These are phyloP conservation scores for Apamea sordens DNA, from an alignment of 2,888 invertebrate genomes.

Conservation along the genomic window DNA sequence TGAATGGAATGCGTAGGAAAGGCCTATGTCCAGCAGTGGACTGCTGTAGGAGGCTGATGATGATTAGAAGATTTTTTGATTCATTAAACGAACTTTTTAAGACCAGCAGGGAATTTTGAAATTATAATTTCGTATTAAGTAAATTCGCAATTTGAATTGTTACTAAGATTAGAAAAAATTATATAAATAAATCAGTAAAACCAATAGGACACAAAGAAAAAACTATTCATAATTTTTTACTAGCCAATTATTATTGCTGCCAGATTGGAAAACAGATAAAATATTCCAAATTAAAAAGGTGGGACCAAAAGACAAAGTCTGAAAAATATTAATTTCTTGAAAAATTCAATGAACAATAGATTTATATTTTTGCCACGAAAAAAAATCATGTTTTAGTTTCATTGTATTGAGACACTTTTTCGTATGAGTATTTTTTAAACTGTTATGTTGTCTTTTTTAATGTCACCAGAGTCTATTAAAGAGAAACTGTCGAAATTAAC, in stretches of 20 bases:
- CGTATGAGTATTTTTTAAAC: background rate
- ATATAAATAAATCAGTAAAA: background rate
- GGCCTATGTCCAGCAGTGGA: too few relatives aligned
- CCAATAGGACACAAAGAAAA: background rate
- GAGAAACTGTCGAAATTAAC: background rate
- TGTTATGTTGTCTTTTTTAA: background rate
- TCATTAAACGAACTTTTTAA: background rate
- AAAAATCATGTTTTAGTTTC: background rate
- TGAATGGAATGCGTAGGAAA: too few relatives aligned
- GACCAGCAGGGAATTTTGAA: background rate
- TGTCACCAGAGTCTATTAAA: background rate
- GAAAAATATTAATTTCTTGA: background rate
- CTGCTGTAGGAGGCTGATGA: too few relatives aligned
- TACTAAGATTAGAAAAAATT: background rate
- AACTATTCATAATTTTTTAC: background rate
- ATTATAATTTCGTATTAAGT: background rate
- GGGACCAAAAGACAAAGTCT: background rate
- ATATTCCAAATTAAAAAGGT: background rate
- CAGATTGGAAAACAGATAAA: background rate
- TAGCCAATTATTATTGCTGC: background rate
- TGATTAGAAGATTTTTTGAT: too few relatives aligned
- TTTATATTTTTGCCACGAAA: background rate
- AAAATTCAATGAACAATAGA: background rate
- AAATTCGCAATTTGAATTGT: background rate
- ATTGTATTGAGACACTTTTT: background rate